Percentiles rank a stretch among this genome's conserved stretches.
Evolutionary conservation across 2,888 invertebrate species (phyloP).

Genomic region (Leptinotarsa peninsularis): DNA sequence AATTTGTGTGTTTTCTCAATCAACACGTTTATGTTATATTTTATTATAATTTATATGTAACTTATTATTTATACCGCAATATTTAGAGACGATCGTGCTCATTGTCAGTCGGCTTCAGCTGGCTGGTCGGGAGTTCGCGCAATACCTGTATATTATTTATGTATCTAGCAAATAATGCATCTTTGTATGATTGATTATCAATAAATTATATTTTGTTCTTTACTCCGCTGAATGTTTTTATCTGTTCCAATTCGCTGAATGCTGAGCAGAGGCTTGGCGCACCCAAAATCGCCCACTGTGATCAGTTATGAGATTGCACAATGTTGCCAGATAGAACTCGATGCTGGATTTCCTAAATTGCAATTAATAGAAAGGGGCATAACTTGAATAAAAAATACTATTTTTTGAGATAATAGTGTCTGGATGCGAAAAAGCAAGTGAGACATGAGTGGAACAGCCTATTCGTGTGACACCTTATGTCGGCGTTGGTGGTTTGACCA

Average conservation of each 20-base stretch:
- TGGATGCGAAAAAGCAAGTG: too few relatives aligned
- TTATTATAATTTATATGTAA: slow-evolving; percentile 69
- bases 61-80: slow-evolving; percentile 68
- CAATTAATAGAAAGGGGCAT: not conserved
- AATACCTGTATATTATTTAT: slow-evolving; percentile 66
- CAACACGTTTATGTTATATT: slow-evolving; percentile 67
- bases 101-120: slow-evolving; percentile 51
- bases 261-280: slow-evolving; percentile 24
- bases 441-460: too few relatives aligned
- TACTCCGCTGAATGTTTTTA: slow-evolving; percentile 26
- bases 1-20: slow-evolving; percentile 65
- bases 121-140: slow-evolving; percentile 53
- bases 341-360: not conserved
- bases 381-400: too few relatives aligned
- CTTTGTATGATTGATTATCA: slow-evolving; percentile 66
- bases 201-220: slow-evolving; percentile 68
- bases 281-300: slow-evolving; percentile 29
- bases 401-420: too few relatives aligned
- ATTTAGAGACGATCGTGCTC: slow-evolving; percentile 64
- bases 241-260: slow-evolving; percentile 27
- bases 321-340: slow-evolving; percentile 8
- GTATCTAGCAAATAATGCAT: slow-evolving; percentile 64
- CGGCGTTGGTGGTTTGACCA: too few relatives aligned
- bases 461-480: too few relatives aligned
- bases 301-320: slow-evolving; percentile 14